Base-by-base conservation (phyloP, 1,140 invertebrate species). In the Pygmarrhopalites habei region DNA sequence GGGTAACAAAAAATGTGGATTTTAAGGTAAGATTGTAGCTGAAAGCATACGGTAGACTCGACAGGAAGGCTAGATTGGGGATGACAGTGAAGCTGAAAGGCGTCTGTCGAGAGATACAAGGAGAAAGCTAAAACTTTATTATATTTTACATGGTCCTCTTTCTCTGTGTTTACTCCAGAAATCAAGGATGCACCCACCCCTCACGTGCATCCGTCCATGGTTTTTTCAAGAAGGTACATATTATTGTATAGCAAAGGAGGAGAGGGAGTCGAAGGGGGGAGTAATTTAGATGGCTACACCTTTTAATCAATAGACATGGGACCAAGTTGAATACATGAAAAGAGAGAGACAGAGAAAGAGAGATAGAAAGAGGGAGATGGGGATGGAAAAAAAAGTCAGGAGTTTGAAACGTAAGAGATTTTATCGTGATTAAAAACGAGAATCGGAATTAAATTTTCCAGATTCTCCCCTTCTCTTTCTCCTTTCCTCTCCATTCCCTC, bases 371-470 rank as follows among this genome's bases (percentile, higher is more conserved):
- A n/a, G n/a, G n/a, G n/a, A n/a, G n/a, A n/a, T n/a, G n/a, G n/a
- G n/a, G n/a, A n/a, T n/a, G n/a, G 5, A 19, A 21, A 15, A 2
- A 5, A 29, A 23, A 41, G n/a, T 15, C 7, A 21, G 2, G 29
- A 25, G 28, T 41, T 1, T 28, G 52, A 61, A 57, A 19, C 25
- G 52, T 28, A 21, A 51, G 67, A 68, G 58, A 62, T 68, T 68
- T 65, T 61, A 64, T 63, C 61, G 55, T 69, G 64, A 69, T 69
- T 66, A 66, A 66, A 69, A 69, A 66, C 41, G 49, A 57, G 68
- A 61, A 69, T 64, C 35, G 64, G 68, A 69, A 69, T 69, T 69
- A 69, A 66, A 63, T 69, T 66, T 69, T 62, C 64, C 64, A n/a
- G n/a, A n/a, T n/a, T n/a, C n/a, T n/a, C n/a, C n/a, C n/a, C n/a